A percentile compares a stretch with the other conserved stretches of the same genome.
phyloP scores from a whole-genome alignment of 2,797 vertebrate species.

The Poeciliopsis infans region DNA sequence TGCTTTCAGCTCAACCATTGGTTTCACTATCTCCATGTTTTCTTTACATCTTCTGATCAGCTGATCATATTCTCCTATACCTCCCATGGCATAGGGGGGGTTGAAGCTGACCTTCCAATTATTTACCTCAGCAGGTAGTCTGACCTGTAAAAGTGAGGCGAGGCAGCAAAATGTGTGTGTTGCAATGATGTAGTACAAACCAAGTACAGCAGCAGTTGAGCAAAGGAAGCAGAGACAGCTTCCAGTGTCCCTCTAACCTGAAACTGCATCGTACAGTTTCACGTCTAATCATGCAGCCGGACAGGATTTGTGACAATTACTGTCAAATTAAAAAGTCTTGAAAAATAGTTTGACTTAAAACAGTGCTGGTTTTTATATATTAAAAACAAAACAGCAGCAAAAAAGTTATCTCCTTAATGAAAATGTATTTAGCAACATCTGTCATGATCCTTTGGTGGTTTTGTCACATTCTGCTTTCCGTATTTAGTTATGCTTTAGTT shows the following conservation, averaged over 20 bases:
- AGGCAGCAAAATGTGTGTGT: not conserved
- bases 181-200: not conserved
- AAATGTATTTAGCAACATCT: not conserved
- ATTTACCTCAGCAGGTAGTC: not conserved
- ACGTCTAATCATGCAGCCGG: not conserved
- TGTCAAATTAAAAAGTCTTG: not conserved
- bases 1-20: not conserved
- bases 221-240: not conserved
- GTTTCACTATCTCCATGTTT: not conserved
- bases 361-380: not conserved
- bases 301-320: not conserved
- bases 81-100: not conserved
- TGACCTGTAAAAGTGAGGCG: not conserved
- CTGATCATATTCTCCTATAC: not conserved
- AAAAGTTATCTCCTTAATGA: not conserved
- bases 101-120: not conserved
- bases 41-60: not conserved
- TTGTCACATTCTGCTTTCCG: not conserved
- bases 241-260: not conserved
- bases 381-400: not conserved
- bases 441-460: not conserved
- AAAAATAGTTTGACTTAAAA: not conserved
- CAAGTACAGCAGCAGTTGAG: not conserved
- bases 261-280: not conserved
- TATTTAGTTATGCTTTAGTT: not conserved